Evolutionary conservation across 1,140 invertebrate genomes (phyloP).

Genomic region (Leptopilina boulardi): DNA sequence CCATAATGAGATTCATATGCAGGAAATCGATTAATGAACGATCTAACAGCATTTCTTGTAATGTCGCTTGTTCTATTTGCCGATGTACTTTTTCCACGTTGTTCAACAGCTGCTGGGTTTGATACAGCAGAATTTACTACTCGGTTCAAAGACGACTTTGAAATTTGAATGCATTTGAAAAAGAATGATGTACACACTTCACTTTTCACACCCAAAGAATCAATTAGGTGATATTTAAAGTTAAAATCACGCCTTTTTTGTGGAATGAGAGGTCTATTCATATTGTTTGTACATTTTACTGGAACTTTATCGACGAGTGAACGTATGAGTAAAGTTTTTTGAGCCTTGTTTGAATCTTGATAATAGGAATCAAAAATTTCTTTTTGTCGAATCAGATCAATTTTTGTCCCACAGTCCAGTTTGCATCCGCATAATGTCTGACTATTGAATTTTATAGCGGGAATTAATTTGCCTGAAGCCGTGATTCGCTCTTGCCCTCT

Average conservation of each 20-base stretch:
- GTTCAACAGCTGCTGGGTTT: constrained; percentile 27
- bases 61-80: constrained; percentile 4
- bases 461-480: background rate
- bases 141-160: background rate
- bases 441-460: background rate
- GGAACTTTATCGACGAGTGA: background rate
- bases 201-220: background rate
- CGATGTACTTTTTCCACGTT: background rate
- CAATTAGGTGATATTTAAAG: background rate
- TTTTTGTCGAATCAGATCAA: background rate
- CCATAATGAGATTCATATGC: constrained; percentile 38
- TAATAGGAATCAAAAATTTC: background rate
- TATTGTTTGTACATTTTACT: background rate
- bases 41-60: constrained; percentile 4
- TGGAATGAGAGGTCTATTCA: background rate
- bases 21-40: constrained; percentile 40
- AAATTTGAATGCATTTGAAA: constrained; percentile 16
- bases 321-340: background rate
- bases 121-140: constrained; percentile 4
- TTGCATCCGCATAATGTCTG: background rate
- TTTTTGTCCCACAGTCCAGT: background rate
- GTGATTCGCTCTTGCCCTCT: background rate
- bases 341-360: background rate
- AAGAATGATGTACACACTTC: constrained; percentile 39
- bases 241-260: background rate